These are phyloP conservation scores for Ciconia maguari DNA, from an alignment of 2,113 vertebrate genomes.

Conservation along the genomic window DNA sequence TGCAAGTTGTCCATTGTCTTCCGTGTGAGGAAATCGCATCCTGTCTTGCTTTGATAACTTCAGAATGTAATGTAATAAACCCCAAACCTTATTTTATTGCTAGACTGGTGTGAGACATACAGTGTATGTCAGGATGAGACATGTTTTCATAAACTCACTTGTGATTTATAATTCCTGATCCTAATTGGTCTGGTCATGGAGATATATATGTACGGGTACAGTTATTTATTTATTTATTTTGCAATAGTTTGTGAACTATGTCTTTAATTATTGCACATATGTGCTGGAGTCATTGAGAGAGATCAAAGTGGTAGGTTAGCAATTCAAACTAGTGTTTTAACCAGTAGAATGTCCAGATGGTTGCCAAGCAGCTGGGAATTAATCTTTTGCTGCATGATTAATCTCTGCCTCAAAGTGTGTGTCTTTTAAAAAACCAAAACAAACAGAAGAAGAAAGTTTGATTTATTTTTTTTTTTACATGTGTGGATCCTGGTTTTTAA, in stretches of 20 bases:
- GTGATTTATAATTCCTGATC: conserved; percentile 44
- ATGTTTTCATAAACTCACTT: conserved; percentile 16
- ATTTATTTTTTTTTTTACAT: background rate
- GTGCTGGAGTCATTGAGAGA: conserved; percentile 53
- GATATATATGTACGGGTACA: background rate
- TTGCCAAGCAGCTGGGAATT: conserved; percentile 66
- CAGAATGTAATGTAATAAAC: background rate
- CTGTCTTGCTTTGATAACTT: conserved; percentile 48
- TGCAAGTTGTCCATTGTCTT: conserved; percentile 28
- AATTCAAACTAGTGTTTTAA: conserved; percentile 64
- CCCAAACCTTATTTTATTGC: conserved; percentile 38
- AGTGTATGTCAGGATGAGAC: background rate
- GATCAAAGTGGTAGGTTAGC: conserved; percentile 67
- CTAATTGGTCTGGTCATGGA: background rate
- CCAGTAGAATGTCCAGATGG: conserved; percentile 68
- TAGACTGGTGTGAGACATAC: background rate
- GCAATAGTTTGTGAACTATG: conserved; percentile 12
- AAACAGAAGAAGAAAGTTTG: background rate
- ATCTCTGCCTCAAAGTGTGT: conserved; percentile 43
- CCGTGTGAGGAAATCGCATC: background rate
- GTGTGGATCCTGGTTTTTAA: background rate
- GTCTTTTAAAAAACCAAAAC: background rate
- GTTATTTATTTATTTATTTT: background rate
- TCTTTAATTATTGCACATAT: conserved; percentile 69
- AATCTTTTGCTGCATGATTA: conserved; percentile 62